phyloP scores from a whole-genome alignment of 2,888 invertebrate genomes.

The Rhagonycha fulva region DNA sequence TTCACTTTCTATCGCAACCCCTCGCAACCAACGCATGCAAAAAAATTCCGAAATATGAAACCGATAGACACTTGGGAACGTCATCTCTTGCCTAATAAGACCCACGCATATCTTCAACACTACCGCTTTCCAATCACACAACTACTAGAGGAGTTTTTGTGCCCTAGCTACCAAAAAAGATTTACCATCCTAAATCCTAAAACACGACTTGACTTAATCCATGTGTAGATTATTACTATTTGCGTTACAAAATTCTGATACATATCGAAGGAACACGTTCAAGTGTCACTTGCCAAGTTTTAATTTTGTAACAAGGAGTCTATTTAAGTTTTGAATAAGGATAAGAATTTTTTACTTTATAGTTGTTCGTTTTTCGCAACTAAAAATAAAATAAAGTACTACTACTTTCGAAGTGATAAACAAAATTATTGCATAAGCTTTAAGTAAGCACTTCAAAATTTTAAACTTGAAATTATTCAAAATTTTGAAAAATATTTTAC shows the following conservation, averaged over 20 bases:
- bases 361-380: not conserved
- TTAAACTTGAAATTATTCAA: not conserved
- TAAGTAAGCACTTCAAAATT: not conserved
- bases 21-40: conserved; percentile 45
- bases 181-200: not conserved
- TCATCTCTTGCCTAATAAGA: conserved; percentile 33
- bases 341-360: not conserved
- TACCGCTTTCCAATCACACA: not conserved
- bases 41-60: conserved; percentile 52
- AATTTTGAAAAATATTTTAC: not conserved
- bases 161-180: not conserved
- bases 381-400: not conserved
- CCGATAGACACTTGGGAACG: conserved; percentile 38
- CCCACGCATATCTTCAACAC: conserved; percentile 27
- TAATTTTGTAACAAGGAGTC: not conserved
- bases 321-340: not conserved
- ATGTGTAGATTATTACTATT: not conserved
- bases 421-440: not conserved
- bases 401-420: not conserved
- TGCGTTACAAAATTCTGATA: not conserved
- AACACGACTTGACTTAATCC: not conserved
- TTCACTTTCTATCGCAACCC: conserved; percentile 49
- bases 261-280: not conserved
- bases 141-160: not conserved
- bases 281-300: not conserved